Evolutionary conservation across 1,140 invertebrate genomes (phyloP), one percentile per base, ranked within the genome.

Genomic region (Papilio dardanus): DNA sequence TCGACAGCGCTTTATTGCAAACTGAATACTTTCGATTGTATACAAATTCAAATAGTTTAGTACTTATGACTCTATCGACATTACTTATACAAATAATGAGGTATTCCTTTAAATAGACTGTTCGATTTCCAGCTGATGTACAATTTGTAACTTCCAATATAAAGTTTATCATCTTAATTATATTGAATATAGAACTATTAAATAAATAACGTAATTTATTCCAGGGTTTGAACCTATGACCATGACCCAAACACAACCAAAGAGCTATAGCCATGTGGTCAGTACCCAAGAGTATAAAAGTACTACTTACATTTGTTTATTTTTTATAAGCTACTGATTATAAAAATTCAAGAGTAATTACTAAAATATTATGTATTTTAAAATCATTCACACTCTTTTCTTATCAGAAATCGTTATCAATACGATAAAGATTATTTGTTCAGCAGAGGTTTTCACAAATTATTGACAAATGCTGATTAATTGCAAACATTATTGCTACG

Each of bases 391-490:
- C 21, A 28, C 50, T 54, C 19, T 24, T 54, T 58, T 19, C n/a
- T 50, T 62, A 62, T 62, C 54, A 28, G 12, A 62, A 30, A 30
- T 28, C 21, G 12, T 62, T 62, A 62, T 62, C 54, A 28, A 62
- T 62, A 62, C 12, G 24, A 62, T 62, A 62, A 62, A 28, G 24
- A 62, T 30, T 62, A 62, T 62, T 62, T 28, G 54, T 28, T 30
- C 54, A 6, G 54, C 10, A 14, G 54, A 28, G 54, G 10, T 62
- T 28, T 62, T 62, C 12, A 62, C 54, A 30, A 62, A 62, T 62
- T 28, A 12, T 30, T 28, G 54, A 62, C 30, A 62, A 62, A 62
- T 62, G 12, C 21, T 14, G 54, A 62, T 28, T 62, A 62, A 62
- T 62, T 28, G 12, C 14, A 28, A 24, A 62, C 42, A 46, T 6